Evolutionary conservation across 2,113 vertebrate species (phyloP).

Genomic region (Apodemus speciosus): DNA sequence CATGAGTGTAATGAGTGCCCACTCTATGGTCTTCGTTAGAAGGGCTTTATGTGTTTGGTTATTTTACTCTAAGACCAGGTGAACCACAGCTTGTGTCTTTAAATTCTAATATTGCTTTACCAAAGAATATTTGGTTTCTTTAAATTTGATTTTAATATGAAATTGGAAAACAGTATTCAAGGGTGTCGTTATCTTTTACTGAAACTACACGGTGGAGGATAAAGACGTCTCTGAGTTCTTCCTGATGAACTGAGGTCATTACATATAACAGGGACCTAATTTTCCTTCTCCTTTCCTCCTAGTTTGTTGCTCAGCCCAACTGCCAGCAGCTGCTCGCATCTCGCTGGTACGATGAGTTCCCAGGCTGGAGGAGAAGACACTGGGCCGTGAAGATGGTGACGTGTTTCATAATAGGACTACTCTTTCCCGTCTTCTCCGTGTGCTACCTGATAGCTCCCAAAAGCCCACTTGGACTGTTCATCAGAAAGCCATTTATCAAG

Average conservation of each 20-base stretch:
- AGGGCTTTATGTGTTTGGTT: background rate
- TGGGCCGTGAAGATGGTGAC: constrained; percentile 96
- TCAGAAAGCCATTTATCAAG: constrained; percentile 99
- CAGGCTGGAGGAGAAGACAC: constrained; percentile 96
- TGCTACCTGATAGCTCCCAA: constrained; percentile 96
- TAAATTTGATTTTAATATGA: background rate
- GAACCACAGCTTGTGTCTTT: background rate
- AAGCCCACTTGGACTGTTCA: constrained; percentile 94
- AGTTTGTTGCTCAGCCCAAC: constrained; percentile 99
- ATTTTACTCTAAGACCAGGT: background rate
- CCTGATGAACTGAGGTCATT: background rate
- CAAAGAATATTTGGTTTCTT: background rate
- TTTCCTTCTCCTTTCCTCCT: constrained; percentile 66
- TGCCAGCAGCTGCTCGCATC: constrained; percentile 98
- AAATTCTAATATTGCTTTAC: background rate
- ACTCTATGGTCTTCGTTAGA: background rate
- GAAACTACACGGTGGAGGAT: too few relatives aligned
- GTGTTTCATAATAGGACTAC: constrained; percentile 94
- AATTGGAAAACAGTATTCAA: background rate
- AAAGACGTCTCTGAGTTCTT: background rate
- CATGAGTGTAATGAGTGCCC: background rate
- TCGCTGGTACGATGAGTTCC: constrained; percentile 98
- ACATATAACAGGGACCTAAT: background rate
- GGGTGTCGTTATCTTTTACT: background rate
- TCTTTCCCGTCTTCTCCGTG: constrained; percentile 94